These are phyloP conservation scores for Pterostichus niger DNA, from an alignment of 2,888 invertebrate species.

Conservation along the genomic window DNA sequence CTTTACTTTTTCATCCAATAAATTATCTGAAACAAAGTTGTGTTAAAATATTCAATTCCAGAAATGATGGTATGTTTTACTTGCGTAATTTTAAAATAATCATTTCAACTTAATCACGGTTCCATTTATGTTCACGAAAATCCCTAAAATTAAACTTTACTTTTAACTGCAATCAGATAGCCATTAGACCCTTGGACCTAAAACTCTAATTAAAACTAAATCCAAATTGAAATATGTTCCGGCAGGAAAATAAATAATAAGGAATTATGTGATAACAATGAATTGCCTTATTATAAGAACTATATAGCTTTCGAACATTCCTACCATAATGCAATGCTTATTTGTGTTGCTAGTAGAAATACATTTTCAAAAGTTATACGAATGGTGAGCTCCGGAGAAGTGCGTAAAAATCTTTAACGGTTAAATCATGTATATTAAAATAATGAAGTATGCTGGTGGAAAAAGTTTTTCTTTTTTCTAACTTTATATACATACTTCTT, in stretches of 20 bases:
- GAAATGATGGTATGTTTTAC: background rate
- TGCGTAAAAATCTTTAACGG: too few relatives aligned
- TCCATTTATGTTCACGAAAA: conserved; percentile 19
- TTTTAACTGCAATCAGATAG: conserved; percentile 34
- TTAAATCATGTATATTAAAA: too few relatives aligned
- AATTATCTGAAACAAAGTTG: too few relatives aligned
- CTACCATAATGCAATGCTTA: background rate
- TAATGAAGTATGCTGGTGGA: too few relatives aligned
- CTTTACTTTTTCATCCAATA: too few relatives aligned
- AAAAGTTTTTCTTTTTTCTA: too few relatives aligned
- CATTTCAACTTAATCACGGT: conserved; percentile 23
- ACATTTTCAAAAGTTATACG: too few relatives aligned
- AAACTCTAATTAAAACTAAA: conserved; percentile 32
- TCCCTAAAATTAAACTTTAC: conserved; percentile 33
- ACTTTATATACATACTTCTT: too few relatives aligned
- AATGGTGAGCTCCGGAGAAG: too few relatives aligned
- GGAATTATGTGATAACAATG: background rate
- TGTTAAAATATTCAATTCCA: too few relatives aligned
- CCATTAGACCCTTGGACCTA: conserved; percentile 37
- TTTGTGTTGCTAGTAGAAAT: too few relatives aligned
- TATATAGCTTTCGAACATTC: background rate
- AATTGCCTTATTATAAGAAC: background rate
- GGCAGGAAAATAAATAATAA: background rate
- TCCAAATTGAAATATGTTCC: conserved; percentile 22
- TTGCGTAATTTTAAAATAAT: conserved; percentile 16